Base-by-base conservation (phyloP, 2,888 invertebrate genomes). In the Pollenia angustigena region DNA sequence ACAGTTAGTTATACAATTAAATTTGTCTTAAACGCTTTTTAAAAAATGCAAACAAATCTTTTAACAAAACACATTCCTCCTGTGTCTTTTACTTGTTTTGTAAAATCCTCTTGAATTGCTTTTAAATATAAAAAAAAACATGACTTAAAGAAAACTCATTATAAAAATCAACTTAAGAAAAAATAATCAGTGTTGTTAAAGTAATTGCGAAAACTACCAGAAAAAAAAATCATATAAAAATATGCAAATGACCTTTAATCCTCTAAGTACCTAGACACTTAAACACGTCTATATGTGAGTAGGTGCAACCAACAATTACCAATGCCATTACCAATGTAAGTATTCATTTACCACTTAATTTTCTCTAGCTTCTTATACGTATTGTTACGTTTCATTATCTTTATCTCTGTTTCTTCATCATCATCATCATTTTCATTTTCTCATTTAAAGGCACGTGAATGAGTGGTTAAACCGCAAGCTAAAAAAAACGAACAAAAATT, bases 311-410 rank as follows among this genome's bases (percentile, higher is more conserved):
- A 83, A 56, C 79, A 86, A 83, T 86, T 86, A 82, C 83, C 69
- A 83, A 71, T 80, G 83, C 80, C 86, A 86, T 83, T 86, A 83
- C 69, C 82, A 82, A 74, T 79, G 79, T 79, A 64, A 82, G 50
- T 66, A 80, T 75, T 86, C 86, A 82, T 86, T 86, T 80, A 80
- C 82, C 74, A 86, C 86, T 86, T 86, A 79, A 86, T 86, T 82
- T 85, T 82, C 78, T 83, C 18, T 58, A 80, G 86, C 83, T 83
- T 83, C 86, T 82, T 52, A 56, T 64, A 64, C 8, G 52, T 8
- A 69, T 50, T 14, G 11, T 81, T 71, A 48, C 56, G 42, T 82
- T 74, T 81, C 52, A 16, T 72, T 46, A 40, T 62, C n/a, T 48
- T 85, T 69, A 12, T 54, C 42, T 54, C 14, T 58, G 6, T 16